These are phyloP conservation scores for Pristionchus japonicus DNA, from an alignment of 2,888 invertebrate species.

Conservation along the genomic window DNA sequence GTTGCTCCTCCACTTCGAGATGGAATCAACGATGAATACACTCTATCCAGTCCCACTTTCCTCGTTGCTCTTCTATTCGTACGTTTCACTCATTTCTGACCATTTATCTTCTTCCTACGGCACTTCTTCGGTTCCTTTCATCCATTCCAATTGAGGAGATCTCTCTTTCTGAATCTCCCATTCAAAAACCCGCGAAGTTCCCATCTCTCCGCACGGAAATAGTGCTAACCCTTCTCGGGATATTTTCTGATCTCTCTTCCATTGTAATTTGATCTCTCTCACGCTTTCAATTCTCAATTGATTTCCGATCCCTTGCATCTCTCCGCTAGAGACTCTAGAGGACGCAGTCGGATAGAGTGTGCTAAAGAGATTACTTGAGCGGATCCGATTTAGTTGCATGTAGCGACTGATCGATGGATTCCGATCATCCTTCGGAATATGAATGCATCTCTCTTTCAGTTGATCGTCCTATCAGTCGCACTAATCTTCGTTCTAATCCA, in stretches of 20 bases:
- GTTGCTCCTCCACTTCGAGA: background rate
- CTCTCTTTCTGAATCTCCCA: background rate
- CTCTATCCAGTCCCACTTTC: constrained; percentile 31
- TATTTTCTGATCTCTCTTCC: background rate
- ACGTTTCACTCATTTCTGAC: background rate
- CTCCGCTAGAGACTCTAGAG: background rate
- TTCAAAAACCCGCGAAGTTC: background rate
- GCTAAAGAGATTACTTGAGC: background rate
- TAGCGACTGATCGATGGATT: background rate
- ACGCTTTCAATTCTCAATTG: background rate
- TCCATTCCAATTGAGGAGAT: background rate
- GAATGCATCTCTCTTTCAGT: background rate
- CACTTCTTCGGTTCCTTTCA: background rate
- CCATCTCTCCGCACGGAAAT: background rate
- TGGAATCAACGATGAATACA: background rate
- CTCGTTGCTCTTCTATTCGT: constrained; percentile 43
- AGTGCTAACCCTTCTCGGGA: background rate
- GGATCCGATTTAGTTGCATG: background rate
- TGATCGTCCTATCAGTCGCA: constrained; percentile 24
- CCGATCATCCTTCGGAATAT: no score
- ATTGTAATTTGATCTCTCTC: background rate
- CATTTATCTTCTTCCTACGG: background rate
- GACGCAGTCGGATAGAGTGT: background rate
- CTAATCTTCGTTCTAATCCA: constrained; percentile 25
- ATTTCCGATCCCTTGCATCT: background rate